phyloP scores from a whole-genome alignment of 2,888 invertebrate species.

The Pantelozetes paolii region DNA sequence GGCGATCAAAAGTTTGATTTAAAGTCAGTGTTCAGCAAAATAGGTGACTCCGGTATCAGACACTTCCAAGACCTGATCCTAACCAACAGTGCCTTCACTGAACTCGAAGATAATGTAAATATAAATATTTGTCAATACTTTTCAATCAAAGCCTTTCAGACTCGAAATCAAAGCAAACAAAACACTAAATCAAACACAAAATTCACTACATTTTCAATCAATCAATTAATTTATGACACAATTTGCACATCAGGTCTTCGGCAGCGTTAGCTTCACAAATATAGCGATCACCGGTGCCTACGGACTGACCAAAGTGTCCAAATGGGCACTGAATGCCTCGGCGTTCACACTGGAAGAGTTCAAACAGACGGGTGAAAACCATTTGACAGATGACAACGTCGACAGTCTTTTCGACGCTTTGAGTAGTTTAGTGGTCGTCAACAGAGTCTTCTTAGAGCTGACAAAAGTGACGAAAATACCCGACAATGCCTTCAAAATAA shows the following conservation, averaged over 20 bases:
- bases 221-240: neutral
- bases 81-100: constrained; percentile 21
- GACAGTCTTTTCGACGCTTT: neutral
- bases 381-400: neutral
- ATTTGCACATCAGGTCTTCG: neutral
- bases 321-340: neutral
- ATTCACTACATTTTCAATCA: neutral
- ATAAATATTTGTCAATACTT: neutral
- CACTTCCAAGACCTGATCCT: neutral
- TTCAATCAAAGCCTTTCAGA: neutral
- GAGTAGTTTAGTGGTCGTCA: constrained; percentile 5
- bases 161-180: neutral
- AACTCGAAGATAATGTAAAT: constrained; percentile 20
- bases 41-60: neutral
- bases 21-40: neutral
- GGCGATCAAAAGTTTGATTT: neutral
- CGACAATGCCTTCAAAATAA: constrained; percentile 4
- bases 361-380: constrained; percentile 1
- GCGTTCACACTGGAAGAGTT: constrained; percentile 12
- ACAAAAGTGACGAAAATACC: constrained; percentile 4
- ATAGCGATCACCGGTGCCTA: constrained; percentile 1
- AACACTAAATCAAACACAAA: neutral
- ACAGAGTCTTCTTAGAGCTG: constrained; percentile 17
- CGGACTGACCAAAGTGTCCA: neutral
- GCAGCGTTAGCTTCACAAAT: neutral